Base-by-base conservation (phyloP, 2,113 vertebrate genomes). In the Apistogramma diplotaenia region DNA sequence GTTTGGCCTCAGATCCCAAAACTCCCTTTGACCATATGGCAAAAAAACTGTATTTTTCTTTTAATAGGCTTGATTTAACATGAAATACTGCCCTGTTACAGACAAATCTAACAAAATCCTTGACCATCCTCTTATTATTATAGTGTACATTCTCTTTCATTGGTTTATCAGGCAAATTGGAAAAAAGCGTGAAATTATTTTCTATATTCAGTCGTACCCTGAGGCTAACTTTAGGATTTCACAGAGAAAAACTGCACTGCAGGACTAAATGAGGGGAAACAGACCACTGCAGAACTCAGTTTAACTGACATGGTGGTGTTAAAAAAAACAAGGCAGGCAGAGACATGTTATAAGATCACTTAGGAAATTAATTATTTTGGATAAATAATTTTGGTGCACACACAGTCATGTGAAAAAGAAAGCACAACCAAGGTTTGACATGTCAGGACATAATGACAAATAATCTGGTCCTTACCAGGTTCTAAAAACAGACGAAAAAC, bases 31-130 rank as follows among this genome's bases (percentile, higher is more conserved):
- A 85, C 58, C 79, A 56, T 13, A 75, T 51, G 78, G 51, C 55
- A 12, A 25, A 71, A 75, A 81, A 84, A 76, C 54, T 18, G 8
- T 15, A 51, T 70, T 60, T 61, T 67, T 15, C 71, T 60, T 70
- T 67, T 79, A 67, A 65, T 27, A 65, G 10, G 27, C n/a, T 78
- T 33, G 25, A 72, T 74, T 85, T 74, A 65, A 67, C 73, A 82
- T 23, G 2, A 79, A 81, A 75, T 6, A 18, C 6, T 55, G 6
- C 27, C 11, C 2, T 19, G 59, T 43, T 58, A 27, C n/a, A 61
- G 46, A 12, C 29, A 11, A 60, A 65, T 51, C 13, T 3, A 18
- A 18, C 21, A 49, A 58, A 79, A 19, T 55, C 8, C 57, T 72
- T 60, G 8, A 62, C 57, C 56, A 73, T 18, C 29, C 49, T 56